A percentile compares a stretch with the other conserved stretches of the same genome.
Evolutionary conservation across 2,888 invertebrate genomes (phyloP).

Genomic region (Campaea margaritaria): DNA sequence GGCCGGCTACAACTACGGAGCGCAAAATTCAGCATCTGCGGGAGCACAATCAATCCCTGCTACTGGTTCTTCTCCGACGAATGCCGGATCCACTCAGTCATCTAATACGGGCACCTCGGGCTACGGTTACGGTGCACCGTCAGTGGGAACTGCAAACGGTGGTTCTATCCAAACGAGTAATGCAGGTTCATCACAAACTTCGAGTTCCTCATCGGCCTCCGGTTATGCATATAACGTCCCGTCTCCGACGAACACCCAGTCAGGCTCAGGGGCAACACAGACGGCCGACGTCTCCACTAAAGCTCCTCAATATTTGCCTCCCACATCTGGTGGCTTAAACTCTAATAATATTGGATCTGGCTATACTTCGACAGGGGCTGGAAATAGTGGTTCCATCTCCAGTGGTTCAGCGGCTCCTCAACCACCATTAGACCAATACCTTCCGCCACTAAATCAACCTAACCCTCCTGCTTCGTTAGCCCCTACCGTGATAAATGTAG

Average conservation of each 20-base stretch:
- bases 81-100: conserved; percentile 22
- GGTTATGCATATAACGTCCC: conserved; percentile 38
- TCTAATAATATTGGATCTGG: conserved; percentile 9
- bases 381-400: conserved; percentile 8
- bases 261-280: conserved; percentile 23
- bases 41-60: conserved; percentile 25
- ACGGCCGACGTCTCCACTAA: conserved; percentile 59
- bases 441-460: conserved; percentile 25
- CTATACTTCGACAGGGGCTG: conserved; percentile 5
- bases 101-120: conserved; percentile 40
- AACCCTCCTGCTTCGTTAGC: conserved; percentile 15
- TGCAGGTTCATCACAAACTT: conserved; percentile 28
- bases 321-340: conserved; percentile 41
- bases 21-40: conserved; percentile 34
- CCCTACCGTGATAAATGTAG: conserved; percentile 18
- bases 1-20: conserved; percentile 55
- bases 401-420: conserved; percentile 12
- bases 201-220: conserved; percentile 25
- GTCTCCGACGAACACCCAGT: conserved; percentile 19
- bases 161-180: conserved; percentile 20
- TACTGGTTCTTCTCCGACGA: conserved; percentile 24
- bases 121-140: conserved; percentile 48
- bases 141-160: conserved; percentile 13
- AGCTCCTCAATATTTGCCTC: conserved; percentile 73
- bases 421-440: conserved; percentile 23